These are phyloP conservation scores for Prolemur simus DNA, from an alignment of 2,113 vertebrate species.

Conservation along the genomic window DNA sequence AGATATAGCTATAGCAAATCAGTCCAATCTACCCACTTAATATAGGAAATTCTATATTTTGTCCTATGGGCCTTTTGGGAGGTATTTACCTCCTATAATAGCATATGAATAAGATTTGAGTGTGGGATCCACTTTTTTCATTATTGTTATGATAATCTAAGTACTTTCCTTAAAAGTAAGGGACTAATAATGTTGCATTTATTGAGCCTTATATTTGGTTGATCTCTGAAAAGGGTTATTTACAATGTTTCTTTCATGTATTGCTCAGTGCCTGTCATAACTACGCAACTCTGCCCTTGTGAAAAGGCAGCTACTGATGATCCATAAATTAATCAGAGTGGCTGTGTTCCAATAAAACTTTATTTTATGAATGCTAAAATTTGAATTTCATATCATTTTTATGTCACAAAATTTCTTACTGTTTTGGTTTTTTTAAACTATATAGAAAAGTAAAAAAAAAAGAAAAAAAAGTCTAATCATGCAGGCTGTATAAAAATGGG, in stretches of 20 bases:
- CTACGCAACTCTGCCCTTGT: background rate
- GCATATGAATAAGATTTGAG: background rate
- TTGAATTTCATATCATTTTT: background rate
- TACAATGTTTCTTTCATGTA: background rate
- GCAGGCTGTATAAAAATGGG: background rate
- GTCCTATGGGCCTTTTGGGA: background rate
- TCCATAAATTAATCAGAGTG: background rate
- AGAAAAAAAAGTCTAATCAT: background rate
- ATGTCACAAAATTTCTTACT: background rate
- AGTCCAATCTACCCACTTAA: background rate
- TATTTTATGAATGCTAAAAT: background rate
- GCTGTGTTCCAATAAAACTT: background rate
- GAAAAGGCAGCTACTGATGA: background rate
- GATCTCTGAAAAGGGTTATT: background rate
- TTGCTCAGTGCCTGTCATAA: background rate
- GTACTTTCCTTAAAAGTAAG: background rate
- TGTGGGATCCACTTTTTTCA: background rate
- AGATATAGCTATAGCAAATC: background rate
- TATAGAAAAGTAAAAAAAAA: background rate
- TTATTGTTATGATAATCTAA: background rate
- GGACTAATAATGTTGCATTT: background rate
- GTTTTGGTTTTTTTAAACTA: background rate
- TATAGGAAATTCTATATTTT: background rate
- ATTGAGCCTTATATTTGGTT: background rate
- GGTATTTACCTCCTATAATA: background rate